Evolutionary conservation across 1,140 invertebrate genomes (phyloP), one percentile per base, ranked within the genome.

Genomic region (Bradynema listronoti): DNA sequence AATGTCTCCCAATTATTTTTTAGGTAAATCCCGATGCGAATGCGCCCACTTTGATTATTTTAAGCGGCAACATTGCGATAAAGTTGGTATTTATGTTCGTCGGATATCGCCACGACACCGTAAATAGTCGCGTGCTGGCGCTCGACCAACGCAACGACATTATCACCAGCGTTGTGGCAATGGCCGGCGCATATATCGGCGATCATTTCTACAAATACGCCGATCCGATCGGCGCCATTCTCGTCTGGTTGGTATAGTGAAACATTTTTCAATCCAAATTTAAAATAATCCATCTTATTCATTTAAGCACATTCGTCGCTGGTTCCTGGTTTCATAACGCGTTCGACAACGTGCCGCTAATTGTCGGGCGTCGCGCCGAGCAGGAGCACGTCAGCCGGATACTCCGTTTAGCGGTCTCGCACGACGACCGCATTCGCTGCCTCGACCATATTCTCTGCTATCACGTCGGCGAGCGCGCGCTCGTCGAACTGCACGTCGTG

Each of bases 401-500:
- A 30, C 41, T 65, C n/a, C 57, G 46, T 9, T 43, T 69, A 24
- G 63, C 70, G 9, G 53, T 69, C 14, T 45, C 50, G 29, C 67
- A 69, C 45, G 67, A 69, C 49, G 43, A 56, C 6, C 24, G 58
- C 9, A 72, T 69, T 45, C 60, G 39, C 32, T 61, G 16, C 42
- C 29, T 69, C 32, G 67, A 69, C 25, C 67, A 69, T 39, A 46
- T 69, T 19, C 52, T 73, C 46, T 46, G 65, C 16, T 69, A 68
- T 49, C 67, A 69, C 41, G 50, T 69, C n/a, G 67, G 67, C 2
- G 67, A 69, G 36, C 52, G 61, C 29, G 69, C 63, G 14, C 27
- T 73, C 14, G 67, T 69, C 24, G 67, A 69, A 49, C 43, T 69
- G n/a, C 67, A 69, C 36, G 54, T 69, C 22, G 67, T 69, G 42